Evolutionary conservation across 2,797 vertebrate species (phyloP).

Genomic region (Mormyrops attenuatus): DNA sequence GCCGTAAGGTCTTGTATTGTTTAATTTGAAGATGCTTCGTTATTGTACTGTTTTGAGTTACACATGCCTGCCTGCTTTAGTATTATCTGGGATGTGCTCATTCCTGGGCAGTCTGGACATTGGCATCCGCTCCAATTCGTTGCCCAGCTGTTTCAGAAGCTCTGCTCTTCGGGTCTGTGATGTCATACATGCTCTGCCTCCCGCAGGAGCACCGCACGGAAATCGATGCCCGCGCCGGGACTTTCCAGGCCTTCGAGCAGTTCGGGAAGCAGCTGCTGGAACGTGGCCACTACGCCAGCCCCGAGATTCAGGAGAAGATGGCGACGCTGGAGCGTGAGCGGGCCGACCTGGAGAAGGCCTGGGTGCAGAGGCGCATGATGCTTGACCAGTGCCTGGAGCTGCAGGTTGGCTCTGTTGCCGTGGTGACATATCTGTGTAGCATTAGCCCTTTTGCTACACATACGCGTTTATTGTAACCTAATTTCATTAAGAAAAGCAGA

Average conservation of each 20-base stretch:
- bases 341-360: slow-evolving; percentile 88
- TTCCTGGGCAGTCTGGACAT: neutral
- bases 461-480: neutral
- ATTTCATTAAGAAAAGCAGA: neutral
- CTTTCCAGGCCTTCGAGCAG: slow-evolving; percentile 97
- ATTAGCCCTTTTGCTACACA: neutral
- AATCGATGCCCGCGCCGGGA: slow-evolving; percentile 92
- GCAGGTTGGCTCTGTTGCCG: slow-evolving; percentile 64
- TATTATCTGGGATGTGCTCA: neutral
- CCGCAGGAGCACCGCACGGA: slow-evolving; percentile 93
- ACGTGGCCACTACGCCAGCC: slow-evolving; percentile 87
- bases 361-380: slow-evolving; percentile 96
- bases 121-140: neutral
- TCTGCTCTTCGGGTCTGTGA: neutral
- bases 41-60: neutral
- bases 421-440: neutral
- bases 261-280: slow-evolving; percentile 92
- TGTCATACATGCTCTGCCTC: neutral
- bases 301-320: slow-evolving; percentile 92
- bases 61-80: neutral
- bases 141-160: neutral
- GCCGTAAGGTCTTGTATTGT: neutral
- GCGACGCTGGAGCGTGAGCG: slow-evolving; percentile 82
- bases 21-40: neutral
- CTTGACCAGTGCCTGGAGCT: slow-evolving; percentile 94